Conservation (phyloP, 2,888 invertebrate species). For the Xanthorhoe designata region DNA sequence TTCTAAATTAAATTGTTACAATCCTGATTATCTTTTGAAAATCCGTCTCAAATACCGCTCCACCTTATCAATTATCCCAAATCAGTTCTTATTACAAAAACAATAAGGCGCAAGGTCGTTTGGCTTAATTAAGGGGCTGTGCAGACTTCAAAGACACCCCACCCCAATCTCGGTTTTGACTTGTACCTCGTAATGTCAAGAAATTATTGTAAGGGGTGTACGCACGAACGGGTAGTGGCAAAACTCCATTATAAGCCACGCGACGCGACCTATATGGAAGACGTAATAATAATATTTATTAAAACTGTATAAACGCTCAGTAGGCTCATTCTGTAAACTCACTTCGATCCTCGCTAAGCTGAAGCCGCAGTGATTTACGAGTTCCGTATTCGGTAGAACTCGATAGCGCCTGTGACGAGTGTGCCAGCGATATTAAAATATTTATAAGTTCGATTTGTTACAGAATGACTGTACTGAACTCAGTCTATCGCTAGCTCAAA, state of each 20-base stretch:
- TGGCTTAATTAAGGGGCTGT: constrained; percentile 36
- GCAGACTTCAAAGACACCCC: constrained; percentile 42
- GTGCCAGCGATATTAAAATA: too few relatives aligned
- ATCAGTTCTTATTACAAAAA: constrained; percentile 32
- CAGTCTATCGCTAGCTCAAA: too few relatives aligned
- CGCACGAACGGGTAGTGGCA: constrained; percentile 41
- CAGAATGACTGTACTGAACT: too few relatives aligned
- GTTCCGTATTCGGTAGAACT: too few relatives aligned
- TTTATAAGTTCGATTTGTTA: too few relatives aligned
- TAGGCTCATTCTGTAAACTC: too few relatives aligned
- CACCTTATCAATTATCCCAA: constrained; percentile 13
- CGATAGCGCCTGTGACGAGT: too few relatives aligned
- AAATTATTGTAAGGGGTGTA: constrained; percentile 43
- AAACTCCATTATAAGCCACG: constrained; percentile 41
- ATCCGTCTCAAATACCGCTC: constrained; percentile 18
- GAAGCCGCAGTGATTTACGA: too few relatives aligned
- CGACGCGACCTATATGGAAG: constrained; percentile 32
- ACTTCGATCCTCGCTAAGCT: too few relatives aligned
- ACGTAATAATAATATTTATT: too few relatives aligned
- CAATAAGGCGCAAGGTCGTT: constrained; percentile 37
- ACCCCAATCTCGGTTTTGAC: constrained; percentile 41
- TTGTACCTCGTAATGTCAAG: constrained; percentile 43
- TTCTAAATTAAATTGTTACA: constrained; percentile 2
- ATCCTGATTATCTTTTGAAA: constrained; percentile 28
- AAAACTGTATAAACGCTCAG: too few relatives aligned